phyloP scores from a whole-genome alignment of 1,140 invertebrate genomes.

The Diachasmimorpha longicaudata region DNA sequence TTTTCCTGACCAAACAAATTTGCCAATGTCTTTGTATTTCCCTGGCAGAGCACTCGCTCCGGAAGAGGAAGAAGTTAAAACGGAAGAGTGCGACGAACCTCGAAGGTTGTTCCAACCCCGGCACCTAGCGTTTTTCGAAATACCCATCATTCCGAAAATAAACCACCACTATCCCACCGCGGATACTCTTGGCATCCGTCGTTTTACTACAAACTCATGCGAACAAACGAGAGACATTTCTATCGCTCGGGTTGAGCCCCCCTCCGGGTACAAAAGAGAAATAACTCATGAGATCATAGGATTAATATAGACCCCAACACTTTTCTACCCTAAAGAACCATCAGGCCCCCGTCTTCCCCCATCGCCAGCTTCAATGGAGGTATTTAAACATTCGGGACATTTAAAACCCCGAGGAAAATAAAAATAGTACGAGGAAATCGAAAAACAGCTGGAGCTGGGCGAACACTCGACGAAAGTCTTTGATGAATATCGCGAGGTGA shows the following conservation, averaged over 20 bases:
- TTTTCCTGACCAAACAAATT: too few relatives aligned
- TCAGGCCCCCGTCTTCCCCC: neutral
- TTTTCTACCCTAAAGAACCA: neutral
- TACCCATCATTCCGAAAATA: neutral
- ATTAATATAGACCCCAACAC: slow-evolving; percentile 27
- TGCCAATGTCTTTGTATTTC: neutral
- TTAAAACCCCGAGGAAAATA: neutral
- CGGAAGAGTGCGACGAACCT: slow-evolving; percentile 24
- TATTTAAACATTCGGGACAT: neutral
- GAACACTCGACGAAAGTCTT: too few relatives aligned
- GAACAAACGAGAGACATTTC: slow-evolving; percentile 18
- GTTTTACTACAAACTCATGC: slow-evolving; percentile 7
- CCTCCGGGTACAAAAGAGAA: slow-evolving; percentile 30
- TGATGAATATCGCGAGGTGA: too few relatives aligned
- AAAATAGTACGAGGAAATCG: neutral
- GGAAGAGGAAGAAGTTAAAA: slow-evolving; percentile 20
- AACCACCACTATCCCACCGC: neutral
- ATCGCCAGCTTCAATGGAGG: neutral
- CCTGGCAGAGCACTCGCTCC: neutral
- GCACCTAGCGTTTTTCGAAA: slow-evolving; percentile 1
- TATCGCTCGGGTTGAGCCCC: slow-evolving; percentile 2
- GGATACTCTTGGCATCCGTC: neutral
- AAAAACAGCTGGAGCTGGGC: too few relatives aligned
- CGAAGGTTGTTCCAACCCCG: slow-evolving; percentile 16
- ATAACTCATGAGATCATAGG: slow-evolving; percentile 36